These are phyloP conservation scores for Apocheima hispidaria DNA, from an alignment of 2,888 invertebrate genomes.

Conservation along the genomic window DNA sequence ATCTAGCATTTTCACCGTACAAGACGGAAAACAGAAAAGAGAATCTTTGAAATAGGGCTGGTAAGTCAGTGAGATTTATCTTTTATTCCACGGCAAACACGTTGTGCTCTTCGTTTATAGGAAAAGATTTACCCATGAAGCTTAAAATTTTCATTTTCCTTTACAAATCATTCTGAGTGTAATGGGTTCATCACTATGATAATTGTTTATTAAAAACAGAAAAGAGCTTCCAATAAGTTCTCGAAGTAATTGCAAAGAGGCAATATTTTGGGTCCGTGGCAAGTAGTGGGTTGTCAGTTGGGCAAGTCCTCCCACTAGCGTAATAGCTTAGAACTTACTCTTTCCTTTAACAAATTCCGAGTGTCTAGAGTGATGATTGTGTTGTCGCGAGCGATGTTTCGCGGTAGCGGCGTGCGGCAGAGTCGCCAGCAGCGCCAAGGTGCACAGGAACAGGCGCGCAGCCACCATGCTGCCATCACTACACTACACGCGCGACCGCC, in stretches of 20 bases:
- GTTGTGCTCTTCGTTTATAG: too few species aligned
- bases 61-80: too few species aligned
- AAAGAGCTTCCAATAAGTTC: conserved; percentile 18
- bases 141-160: too few species aligned
- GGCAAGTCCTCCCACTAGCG: conserved; percentile 9
- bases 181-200: too few species aligned
- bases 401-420: conserved; percentile 63
- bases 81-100: too few species aligned
- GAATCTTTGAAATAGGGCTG: too few species aligned
- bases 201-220: too few species aligned
- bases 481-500: conserved; percentile 69
- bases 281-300: conserved; percentile 6
- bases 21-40: too few species aligned
- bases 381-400: conserved; percentile 63
- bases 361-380: conserved; percentile 69
- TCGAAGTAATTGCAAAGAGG: conserved; percentile 15
- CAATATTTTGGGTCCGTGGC: neutral
- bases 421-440: conserved; percentile 71
- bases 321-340: conserved; percentile 85
- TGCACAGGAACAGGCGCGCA: conserved; percentile 76
- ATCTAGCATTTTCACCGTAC: too few species aligned
- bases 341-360: conserved; percentile 92
- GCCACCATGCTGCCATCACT: conserved; percentile 83
- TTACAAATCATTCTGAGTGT: too few species aligned
- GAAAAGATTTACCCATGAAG: too few species aligned